Evolutionary conservation across 2,888 invertebrate species (phyloP), one percentile per base, ranked within the genome.

Genomic region (Cosmia trapezina): DNA sequence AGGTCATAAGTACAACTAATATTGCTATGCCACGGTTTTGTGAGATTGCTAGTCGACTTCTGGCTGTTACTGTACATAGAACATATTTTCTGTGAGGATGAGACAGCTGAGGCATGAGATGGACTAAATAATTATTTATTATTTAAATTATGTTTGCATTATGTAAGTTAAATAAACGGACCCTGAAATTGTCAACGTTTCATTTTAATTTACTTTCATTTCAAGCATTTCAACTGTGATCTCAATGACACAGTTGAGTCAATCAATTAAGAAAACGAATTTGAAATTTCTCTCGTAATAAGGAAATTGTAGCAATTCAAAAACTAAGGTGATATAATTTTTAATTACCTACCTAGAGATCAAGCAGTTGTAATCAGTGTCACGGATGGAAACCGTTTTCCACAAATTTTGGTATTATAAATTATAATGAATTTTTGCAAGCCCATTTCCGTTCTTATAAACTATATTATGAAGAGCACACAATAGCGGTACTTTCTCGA

Each of bases 151-250:
- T 17, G 49, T 68, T 62, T 54, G 2, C 47, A 54, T 60, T 53
- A 60, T 49, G 9, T 66, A 33, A 76, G 45, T 22, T 53, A 37
- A 57, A 37, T 53, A 71, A 72, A 63, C 14, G 28, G n/a, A 76
- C 65, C 65, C 62, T 81, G 77, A 78, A 81, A 78, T 78, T 51
- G 28, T 14, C 11, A 41, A 51, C 37, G 54, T 76, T 77, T 37
- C 28, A 47, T 57, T 81, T 63, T 33, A 81, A 67, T 56, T 76
- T 63, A 56, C 71, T 71, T 79, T 82, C 63, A 47, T 76, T 81
- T 81, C 56, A 81, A 63, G 56, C 54, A 33, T 56, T n/a, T 73
- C 22, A 49, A 66, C 49, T 56, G 17, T 17, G 56, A 33, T 66
- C 28, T 70, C 43, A 53, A 70, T 62, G 43, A 33, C 49, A 62